Base-by-base conservation (phyloP, 2,113 vertebrate genomes). In the Anguilla rostrata region DNA sequence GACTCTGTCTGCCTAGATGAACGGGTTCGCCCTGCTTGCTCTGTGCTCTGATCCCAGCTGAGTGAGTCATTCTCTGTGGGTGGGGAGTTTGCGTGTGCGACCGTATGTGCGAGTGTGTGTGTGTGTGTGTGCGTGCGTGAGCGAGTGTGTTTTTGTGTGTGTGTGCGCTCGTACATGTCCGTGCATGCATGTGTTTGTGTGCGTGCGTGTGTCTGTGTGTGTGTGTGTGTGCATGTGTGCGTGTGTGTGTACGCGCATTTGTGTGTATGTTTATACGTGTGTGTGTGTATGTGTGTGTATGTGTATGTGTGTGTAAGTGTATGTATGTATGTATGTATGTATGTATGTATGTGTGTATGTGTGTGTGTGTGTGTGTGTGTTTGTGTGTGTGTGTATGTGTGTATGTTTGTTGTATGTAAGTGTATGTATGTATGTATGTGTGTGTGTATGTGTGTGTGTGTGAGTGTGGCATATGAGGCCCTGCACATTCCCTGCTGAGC, bases 11-110 rank as follows among this genome's bases (percentile, higher is more conserved):
- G 89, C 49, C 60, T 79, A 86, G 80, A 71, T 87, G 88, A 88
- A 89, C 89, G 88, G 80, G 87, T 90, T 83, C 53, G 83, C 87
- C 84, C 53, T 87, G 49, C 81, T 89, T 87, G 11, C 86, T 90
- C 71, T 86, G 82, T 86, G 84, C 87, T 88, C 87, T n/a, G 40
- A 26, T 85, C 83, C 81, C 81, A 86, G 79, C 41, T 87, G 82
- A 89, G 46, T 80, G 84, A 29, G 84, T 78, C 86, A 85, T 85
- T 87, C 34, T 16, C 41, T 34, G 39, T 83, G 46, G 49, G 43
- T 20, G 43, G 43, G 34, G 34, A 20, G 66, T 29, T 78, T 78
- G 26, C 29, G 15, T 66, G 39, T 6, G 22, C 18, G 18, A 71
- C 0, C 57, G 15, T 22, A 20, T 22, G 60, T 22, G 60, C 26